These are phyloP conservation scores for Rhabdomys pumilio DNA, from an alignment of 2,797 vertebrate species.

Conservation along the genomic window DNA sequence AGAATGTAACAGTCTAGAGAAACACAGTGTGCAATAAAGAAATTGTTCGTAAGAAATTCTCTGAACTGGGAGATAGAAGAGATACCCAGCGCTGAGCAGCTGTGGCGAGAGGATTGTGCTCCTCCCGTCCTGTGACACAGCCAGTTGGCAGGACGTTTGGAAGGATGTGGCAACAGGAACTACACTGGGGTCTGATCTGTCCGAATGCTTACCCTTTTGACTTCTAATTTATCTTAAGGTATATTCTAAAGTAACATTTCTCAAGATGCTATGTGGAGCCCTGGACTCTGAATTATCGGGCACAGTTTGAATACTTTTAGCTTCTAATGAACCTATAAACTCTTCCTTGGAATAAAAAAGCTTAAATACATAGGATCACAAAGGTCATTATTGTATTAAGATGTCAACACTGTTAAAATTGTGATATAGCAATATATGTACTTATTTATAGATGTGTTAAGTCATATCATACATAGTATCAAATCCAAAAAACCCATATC, in stretches of 20 bases:
- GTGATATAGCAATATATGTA: neutral
- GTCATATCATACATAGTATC: neutral
- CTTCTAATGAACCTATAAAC: conserved; percentile 29
- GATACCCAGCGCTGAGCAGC: neutral
- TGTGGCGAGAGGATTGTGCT: neutral
- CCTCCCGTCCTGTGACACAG: neutral
- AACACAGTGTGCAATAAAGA: conserved; percentile 22
- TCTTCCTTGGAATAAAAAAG: conserved; percentile 15
- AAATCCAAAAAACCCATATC: conserved; percentile 45
- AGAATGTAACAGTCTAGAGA: conserved; percentile 39
- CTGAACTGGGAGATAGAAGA: conserved; percentile 13
- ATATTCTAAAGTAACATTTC: conserved; percentile 41
- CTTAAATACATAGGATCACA: conserved; percentile 46
- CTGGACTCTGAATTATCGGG: neutral
- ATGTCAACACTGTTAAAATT: conserved; percentile 33
- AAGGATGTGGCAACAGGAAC: neutral
- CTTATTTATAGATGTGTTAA: conserved; percentile 23
- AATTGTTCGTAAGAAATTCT: conserved; percentile 6
- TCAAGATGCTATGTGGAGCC: conserved; percentile 65
- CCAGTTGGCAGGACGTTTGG: neutral
- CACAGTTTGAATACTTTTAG: neutral
- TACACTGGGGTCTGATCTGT: neutral
- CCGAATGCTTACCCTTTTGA: neutral
- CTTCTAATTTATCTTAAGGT: conserved; percentile 9
- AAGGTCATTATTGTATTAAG: conserved; percentile 32